A percentile compares a stretch with the other conserved stretches of the same genome.
These are phyloP conservation scores for Psylliodes chrysocephalus DNA, from an alignment of 2,888 invertebrate species.

Conservation along the genomic window DNA sequence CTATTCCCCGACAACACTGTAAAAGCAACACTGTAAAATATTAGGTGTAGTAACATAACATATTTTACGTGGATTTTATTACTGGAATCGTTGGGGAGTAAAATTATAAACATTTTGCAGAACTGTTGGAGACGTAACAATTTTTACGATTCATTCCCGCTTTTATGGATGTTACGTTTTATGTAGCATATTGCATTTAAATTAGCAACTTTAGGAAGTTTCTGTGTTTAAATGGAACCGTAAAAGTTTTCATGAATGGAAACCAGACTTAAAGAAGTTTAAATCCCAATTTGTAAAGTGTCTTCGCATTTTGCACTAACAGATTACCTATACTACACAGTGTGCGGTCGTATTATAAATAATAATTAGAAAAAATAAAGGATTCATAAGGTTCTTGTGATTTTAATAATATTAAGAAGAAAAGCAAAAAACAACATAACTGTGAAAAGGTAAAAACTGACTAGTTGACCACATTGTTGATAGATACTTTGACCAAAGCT, in stretches of 20 bases:
- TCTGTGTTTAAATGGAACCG: background rate
- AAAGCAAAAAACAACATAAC: too few species aligned
- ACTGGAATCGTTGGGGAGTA: conserved; percentile 25
- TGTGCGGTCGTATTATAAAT: too few species aligned
- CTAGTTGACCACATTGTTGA: too few species aligned
- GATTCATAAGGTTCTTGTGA: too few species aligned
- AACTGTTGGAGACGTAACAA: conserved; percentile 12
- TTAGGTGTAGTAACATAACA: conserved; percentile 35
- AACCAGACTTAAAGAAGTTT: background rate
- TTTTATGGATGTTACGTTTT: conserved; percentile 28
- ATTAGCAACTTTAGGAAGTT: conserved; percentile 22
- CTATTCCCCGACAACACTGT: conserved; percentile 18
- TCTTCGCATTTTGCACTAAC: too few species aligned
- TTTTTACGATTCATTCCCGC: conserved; percentile 24
- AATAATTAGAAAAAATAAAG: too few species aligned
- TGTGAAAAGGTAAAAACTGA: too few species aligned
- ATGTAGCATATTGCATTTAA: conserved; percentile 24
- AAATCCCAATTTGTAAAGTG: too few species aligned
- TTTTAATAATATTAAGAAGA: too few species aligned
- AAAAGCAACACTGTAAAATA: conserved; percentile 44
- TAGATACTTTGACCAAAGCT: too few species aligned
- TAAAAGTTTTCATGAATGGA: background rate
- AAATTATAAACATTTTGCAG: conserved; percentile 39
- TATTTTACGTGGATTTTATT: conserved; percentile 39
- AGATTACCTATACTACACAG: too few species aligned